Evolutionary conservation across 2,888 invertebrate genomes (phyloP).

Genomic region (Dendrolimus houi): DNA sequence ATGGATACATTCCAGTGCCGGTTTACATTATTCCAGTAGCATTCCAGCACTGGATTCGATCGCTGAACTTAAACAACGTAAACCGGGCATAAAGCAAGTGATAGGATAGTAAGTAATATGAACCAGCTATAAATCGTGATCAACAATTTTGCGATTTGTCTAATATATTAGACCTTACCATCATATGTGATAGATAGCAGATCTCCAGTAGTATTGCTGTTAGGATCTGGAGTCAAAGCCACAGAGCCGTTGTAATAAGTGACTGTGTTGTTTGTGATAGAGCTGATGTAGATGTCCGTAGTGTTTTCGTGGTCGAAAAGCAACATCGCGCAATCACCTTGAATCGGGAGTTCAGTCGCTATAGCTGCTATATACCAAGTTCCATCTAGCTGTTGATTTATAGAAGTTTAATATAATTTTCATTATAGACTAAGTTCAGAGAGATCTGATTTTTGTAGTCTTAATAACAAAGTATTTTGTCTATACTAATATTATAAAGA

Average conservation of each 20-base stretch:
- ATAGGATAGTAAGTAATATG: too few relatives aligned
- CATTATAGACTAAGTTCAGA: too few relatives aligned
- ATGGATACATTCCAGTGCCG: too few relatives aligned
- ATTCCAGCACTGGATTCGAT: too few relatives aligned
- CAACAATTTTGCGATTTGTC: too few relatives aligned
- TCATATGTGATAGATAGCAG: constrained; percentile 51
- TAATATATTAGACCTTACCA: constrained; percentile 26
- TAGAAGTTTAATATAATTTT: background rate
- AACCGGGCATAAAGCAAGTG: too few relatives aligned
- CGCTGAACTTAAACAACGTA: too few relatives aligned
- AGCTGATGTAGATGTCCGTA: constrained; percentile 55
- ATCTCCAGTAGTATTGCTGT: constrained; percentile 44
- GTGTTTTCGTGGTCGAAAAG: constrained; percentile 60
- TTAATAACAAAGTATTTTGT: too few relatives aligned
- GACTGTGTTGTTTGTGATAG: constrained; percentile 54
- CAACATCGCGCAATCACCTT: constrained; percentile 57
- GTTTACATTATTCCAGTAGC: too few relatives aligned
- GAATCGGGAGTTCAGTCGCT: constrained; percentile 42
- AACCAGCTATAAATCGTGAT: too few relatives aligned
- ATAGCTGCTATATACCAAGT: constrained; percentile 56
- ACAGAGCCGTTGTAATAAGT: constrained; percentile 59
- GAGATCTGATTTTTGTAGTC: too few relatives aligned
- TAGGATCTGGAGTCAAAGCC: constrained; percentile 42
- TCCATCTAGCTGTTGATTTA: constrained; percentile 44
- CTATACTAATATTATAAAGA: too few relatives aligned